A percentile compares a stretch with the other conserved stretches of the same genome.
Conservation (phyloP, 1,140 invertebrate genomes). For the Zaprionus ornatus region DNA sequence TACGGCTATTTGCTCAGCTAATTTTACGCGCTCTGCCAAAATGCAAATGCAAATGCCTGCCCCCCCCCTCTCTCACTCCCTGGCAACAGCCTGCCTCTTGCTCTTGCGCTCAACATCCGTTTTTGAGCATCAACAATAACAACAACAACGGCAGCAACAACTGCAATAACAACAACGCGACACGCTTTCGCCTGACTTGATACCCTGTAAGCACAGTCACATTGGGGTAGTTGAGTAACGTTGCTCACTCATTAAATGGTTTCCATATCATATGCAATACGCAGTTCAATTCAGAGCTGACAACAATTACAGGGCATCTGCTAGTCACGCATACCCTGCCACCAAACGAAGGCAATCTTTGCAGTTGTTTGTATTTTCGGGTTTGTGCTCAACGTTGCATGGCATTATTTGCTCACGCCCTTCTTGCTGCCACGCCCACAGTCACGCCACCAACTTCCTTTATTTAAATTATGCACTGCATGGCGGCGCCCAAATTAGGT, state of each 20-base stretch:
- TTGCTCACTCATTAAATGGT: too few relatives aligned
- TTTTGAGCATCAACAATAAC: conserved; percentile 20
- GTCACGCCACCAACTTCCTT: conserved; percentile 44
- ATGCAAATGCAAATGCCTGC: conserved; percentile 53
- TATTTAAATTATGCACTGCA: conserved; percentile 62
- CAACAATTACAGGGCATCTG: conserved; percentile 10
- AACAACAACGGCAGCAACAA: conserved; percentile 14
- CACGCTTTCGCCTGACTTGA: neutral
- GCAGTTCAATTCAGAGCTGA: too few relatives aligned
- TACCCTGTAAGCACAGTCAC: neutral
- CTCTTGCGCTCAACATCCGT: conserved; percentile 27
- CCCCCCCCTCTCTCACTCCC: neutral
- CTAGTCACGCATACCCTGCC: neutral
- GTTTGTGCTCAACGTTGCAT: conserved; percentile 54
- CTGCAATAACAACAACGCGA: neutral
- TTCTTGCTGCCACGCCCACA: conserved; percentile 4
- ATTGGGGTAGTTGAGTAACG: neutral
- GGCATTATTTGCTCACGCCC: conserved; percentile 55
- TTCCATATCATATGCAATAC: too few relatives aligned
- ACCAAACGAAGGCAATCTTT: neutral
- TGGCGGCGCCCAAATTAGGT: conserved; percentile 48
- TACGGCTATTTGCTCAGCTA: conserved; percentile 38
- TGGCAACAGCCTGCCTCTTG: neutral
- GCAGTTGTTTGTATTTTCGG: conserved; percentile 50
- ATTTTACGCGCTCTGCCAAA: conserved; percentile 49